Evolutionary conservation across 2,797 vertebrate genomes (phyloP), one percentile per base, ranked within the genome.

Genomic region (Schizopygopsis pylzovi): DNA sequence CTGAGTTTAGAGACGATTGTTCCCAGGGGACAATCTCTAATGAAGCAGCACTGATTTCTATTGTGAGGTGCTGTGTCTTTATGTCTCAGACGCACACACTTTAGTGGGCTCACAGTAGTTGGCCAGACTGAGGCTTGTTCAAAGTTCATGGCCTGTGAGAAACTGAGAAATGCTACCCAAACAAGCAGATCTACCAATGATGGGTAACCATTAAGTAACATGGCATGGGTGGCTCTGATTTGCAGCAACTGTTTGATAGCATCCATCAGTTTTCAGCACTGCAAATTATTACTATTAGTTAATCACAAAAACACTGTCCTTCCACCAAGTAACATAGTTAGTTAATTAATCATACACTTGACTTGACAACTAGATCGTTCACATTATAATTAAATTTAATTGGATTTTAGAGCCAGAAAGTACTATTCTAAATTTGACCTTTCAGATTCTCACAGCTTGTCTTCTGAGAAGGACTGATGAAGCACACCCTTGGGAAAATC

Each of bases 41-140:
- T 95, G 93, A 94, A 94, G 94, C 93, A 83, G 88, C 89, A 88
- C 92, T 94, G 93, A 96, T 94, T 92, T 90, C 87, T 71, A 79
- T 95, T 96, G 94, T 95, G 81, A 86, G 89, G 88, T 89, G 89
- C 90, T 90, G 84, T 68, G 86, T 82, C 81, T 87, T 81, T 63
- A 18, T 79, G 80, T 79, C 81, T 79, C 33, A 72, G 41, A 12
- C 76, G 25, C 37, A 47, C 59, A 61, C 39, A 61, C 28, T 3
- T 65, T 65, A 78, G 68, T 61, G 41, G 33, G 68, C 52, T 80
- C 39, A 25, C 1, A 8, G 7, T 78, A 20, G 43, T 85, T 56
- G 63, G 70, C 39, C 12, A 45, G 18, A 72, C 43, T 72, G 18
- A 47, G 43, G 45, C 72, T 49, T 75, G n/a, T 25, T 49, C 45